phyloP scores from a whole-genome alignment of 2,113 vertebrate species.

The Malurus melanocephalus region DNA sequence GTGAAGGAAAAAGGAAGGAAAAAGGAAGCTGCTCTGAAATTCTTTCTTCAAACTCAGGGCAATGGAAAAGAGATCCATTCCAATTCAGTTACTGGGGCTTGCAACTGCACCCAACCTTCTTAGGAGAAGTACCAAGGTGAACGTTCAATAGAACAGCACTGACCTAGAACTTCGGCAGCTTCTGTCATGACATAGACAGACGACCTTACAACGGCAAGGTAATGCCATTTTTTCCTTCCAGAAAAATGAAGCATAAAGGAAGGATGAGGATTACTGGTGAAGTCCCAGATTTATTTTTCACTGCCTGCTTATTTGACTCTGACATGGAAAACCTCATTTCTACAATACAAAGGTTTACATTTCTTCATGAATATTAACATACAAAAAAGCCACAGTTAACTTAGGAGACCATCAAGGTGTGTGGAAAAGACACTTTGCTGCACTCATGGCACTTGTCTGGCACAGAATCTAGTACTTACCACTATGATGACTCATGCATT shows the following conservation, averaged over 20 bases:
- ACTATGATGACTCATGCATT: not conserved
- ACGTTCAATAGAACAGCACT: not conserved
- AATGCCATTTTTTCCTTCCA: not conserved
- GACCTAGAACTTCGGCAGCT: not conserved
- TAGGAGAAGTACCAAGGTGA: not conserved
- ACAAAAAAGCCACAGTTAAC: not conserved
- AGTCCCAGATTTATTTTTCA: not conserved
- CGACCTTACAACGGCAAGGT: not conserved
- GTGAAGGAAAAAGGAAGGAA: too few relatives aligned
- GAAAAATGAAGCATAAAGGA: not conserved
- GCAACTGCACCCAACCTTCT: not conserved
- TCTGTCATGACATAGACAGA: not conserved
- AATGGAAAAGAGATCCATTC: not conserved
- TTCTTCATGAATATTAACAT: not conserved
- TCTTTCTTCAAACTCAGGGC: not conserved
- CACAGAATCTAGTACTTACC: not conserved
- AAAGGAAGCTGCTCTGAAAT: not conserved
- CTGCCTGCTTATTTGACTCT: not conserved
- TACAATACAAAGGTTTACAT: not conserved
- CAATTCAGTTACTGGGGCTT: not conserved
- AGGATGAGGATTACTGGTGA: not conserved
- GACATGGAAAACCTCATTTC: not conserved
- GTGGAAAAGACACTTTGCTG: not conserved
- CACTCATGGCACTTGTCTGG: not conserved
- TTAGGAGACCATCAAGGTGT: not conserved